These are phyloP conservation scores for Chirona hameri DNA, from an alignment of 2,888 invertebrate genomes.

Conservation along the genomic window DNA sequence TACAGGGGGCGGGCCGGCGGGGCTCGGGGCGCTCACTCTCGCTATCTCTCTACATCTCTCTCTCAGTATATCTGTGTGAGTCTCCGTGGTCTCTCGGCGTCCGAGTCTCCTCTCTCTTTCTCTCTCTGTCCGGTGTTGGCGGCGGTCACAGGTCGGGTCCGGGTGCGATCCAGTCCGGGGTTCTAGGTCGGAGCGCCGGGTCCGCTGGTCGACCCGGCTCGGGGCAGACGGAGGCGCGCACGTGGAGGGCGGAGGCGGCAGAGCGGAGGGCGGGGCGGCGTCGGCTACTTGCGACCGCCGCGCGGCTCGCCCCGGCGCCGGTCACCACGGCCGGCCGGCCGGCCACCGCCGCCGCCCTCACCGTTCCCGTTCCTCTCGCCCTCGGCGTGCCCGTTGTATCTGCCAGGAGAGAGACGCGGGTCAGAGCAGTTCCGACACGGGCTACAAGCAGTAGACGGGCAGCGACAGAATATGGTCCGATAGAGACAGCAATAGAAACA, in stretches of 20 bases:
- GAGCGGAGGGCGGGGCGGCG: no score
- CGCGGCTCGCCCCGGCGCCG: background rate
- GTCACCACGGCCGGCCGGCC: background rate
- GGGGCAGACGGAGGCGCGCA: constrained; percentile 25
- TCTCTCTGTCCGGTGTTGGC: background rate
- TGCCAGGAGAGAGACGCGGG: background rate
- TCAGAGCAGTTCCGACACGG: no score
- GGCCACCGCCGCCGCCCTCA: background rate
- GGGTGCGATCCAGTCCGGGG: constrained; percentile 7
- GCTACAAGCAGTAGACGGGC: no score
- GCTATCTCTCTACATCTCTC: background rate
- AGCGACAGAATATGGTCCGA: no score
- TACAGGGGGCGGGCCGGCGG: background rate
- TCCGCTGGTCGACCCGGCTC: constrained; percentile 27
- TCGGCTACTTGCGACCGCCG: background rate
- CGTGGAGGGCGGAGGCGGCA: background rate
- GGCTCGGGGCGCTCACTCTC: background rate
- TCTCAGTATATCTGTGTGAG: no score
- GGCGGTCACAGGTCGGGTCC: background rate
- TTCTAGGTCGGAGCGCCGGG: background rate
- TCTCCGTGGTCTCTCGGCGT: background rate
- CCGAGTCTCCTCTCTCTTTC: no score
- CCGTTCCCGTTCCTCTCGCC: background rate
- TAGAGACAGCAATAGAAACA: no score
- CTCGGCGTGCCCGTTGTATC: no score